Conservation (phyloP, 2,113 vertebrate genomes). For the Redunca redunca region DNA sequence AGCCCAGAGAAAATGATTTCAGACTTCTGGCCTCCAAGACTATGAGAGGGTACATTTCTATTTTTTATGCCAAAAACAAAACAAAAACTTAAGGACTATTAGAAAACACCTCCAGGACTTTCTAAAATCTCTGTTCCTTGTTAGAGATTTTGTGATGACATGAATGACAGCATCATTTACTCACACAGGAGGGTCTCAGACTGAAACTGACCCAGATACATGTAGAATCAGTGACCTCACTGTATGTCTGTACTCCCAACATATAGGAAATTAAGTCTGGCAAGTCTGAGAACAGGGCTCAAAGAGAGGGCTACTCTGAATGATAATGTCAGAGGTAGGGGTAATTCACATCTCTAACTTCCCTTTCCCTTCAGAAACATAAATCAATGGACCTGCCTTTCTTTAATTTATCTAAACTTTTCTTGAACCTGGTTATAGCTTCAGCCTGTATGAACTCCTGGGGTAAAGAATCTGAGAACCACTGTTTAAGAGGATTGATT, state of each 20-base stretch:
- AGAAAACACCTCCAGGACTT: not conserved
- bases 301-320: not conserved
- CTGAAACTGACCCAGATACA: not conserved
- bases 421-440: not conserved
- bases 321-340: not conserved
- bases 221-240: not conserved
- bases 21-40: not conserved
- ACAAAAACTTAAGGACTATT: not conserved
- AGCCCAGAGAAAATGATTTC: not conserved
- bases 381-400: not conserved
- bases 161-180: not conserved
- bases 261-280: not conserved
- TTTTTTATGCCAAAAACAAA: not conserved
- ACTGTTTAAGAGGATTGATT: not conserved
- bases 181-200: not conserved
- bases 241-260: not conserved
- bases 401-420: conserved; percentile 20
- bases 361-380: not conserved
- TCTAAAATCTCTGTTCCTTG: not conserved
- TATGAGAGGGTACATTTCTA: not conserved
- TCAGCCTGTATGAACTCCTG: not conserved
- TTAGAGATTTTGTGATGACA: not conserved
- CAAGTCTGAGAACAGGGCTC: not conserved
- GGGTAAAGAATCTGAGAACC: not conserved
- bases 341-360: not conserved